A percentile compares a stretch with the other conserved stretches of the same genome.
Evolutionary conservation across 2,888 invertebrate species (phyloP).

Genomic region (Athalia cordata): DNA sequence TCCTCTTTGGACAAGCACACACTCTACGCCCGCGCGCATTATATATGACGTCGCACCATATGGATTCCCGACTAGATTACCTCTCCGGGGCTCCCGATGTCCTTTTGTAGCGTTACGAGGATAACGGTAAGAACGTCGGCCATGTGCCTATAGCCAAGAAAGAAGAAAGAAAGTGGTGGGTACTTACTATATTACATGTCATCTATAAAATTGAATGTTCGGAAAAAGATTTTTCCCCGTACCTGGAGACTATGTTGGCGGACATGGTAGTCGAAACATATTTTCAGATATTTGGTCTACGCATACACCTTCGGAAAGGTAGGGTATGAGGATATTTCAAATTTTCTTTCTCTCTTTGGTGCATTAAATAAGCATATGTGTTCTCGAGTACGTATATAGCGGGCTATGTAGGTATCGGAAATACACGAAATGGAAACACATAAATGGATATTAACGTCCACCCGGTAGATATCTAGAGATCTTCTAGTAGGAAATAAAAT

Average conservation of each 20-base stretch:
- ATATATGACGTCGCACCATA: slow-evolving; percentile 37
- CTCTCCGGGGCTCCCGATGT: slow-evolving; percentile 24
- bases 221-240: slow-evolving; percentile 3
- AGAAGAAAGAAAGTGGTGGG: neutral
- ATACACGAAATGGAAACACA: slow-evolving; percentile 22
- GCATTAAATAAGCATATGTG: slow-evolving; percentile 31
- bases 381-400: neutral
- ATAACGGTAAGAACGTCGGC: slow-evolving; percentile 13
- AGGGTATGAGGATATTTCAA: slow-evolving; percentile 9
- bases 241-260: neutral
- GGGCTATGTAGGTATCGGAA: slow-evolving; percentile 28
- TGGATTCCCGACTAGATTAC: slow-evolving; percentile 42
- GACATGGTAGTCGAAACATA: neutral
- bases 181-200: too few species aligned
- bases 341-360: slow-evolving; percentile 1
- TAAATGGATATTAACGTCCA: slow-evolving; percentile 28
- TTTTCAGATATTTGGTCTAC: neutral
- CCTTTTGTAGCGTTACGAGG: slow-evolving; percentile 22
- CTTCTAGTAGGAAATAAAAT: slow-evolving; percentile 39
- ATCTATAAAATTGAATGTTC: slow-evolving; percentile 17
- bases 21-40: slow-evolving; percentile 30
- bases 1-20: slow-evolving; percentile 36
- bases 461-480: slow-evolving; percentile 36
- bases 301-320: neutral
- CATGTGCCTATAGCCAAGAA: neutral